Percentiles rank a stretch among this genome's conserved stretches.
Conservation (phyloP, 2,797 vertebrate genomes). For the Cynopterus sphinx region DNA sequence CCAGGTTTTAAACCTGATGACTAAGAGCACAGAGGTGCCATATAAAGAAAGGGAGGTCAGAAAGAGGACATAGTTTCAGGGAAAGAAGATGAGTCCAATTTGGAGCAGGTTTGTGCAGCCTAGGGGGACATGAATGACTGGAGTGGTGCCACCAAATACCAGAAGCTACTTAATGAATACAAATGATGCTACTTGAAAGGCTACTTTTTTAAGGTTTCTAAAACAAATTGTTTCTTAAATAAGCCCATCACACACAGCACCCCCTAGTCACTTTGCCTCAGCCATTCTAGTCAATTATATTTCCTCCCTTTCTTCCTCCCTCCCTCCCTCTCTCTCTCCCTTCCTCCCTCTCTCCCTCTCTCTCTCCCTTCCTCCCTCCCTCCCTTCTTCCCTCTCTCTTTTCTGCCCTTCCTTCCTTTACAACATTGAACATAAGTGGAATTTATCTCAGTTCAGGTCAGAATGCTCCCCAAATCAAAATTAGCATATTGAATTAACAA, state of each 20-base stretch:
- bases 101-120: not conserved
- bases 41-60: not conserved
- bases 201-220: not conserved
- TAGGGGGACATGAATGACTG: not conserved
- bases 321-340: not conserved
- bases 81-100: not conserved
- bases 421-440: not conserved
- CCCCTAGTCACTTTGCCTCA: not conserved
- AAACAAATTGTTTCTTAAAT: conserved; percentile 34
- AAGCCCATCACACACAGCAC: not conserved
- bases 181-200: not conserved
- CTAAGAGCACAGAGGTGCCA: not conserved
- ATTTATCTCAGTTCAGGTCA: not conserved
- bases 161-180: not conserved
- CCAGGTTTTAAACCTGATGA: not conserved
- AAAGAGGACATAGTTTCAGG: not conserved
- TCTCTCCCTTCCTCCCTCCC: not conserved
- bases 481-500: conserved; percentile 53
- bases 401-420: not conserved
- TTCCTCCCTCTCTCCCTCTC: not conserved
- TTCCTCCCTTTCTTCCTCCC: not conserved
- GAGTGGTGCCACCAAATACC: not conserved
- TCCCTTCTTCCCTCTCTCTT: no score
- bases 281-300: not conserved
- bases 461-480: conserved; percentile 21